These are phyloP conservation scores for Larimichthys polyactis DNA, from an alignment of 2,113 vertebrate species.

Conservation along the genomic window DNA sequence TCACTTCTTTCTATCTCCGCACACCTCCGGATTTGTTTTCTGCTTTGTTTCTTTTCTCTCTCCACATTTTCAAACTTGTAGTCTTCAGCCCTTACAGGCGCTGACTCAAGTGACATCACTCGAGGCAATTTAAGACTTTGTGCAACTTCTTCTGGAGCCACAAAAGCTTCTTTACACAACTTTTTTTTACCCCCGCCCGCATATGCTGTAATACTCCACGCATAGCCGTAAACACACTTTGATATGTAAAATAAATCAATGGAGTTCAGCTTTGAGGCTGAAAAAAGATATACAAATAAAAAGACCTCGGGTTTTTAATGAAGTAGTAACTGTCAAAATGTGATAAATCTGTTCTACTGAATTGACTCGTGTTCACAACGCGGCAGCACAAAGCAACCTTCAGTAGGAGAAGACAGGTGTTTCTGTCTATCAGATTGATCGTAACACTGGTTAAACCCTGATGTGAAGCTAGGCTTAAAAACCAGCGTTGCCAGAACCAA, in stretches of 20 bases:
- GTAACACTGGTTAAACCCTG: background rate
- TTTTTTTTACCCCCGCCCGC: background rate
- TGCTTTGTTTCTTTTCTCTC: no score
- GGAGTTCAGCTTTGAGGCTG: background rate
- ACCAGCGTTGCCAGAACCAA: background rate
- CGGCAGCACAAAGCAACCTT: background rate
- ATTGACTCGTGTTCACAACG: background rate
- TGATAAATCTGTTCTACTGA: background rate
- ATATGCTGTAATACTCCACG: background rate
- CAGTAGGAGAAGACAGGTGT: background rate
- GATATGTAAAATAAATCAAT: background rate
- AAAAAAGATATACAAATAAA: background rate
- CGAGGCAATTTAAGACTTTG: background rate
- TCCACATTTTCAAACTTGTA: background rate
- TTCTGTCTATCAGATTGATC: background rate
- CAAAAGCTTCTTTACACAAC: background rate
- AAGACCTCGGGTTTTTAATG: background rate
- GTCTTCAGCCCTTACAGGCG: background rate
- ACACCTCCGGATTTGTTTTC: background rate
- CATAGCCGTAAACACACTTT: background rate
- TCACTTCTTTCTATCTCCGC: background rate
- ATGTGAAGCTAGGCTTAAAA: background rate
- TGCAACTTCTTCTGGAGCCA: background rate
- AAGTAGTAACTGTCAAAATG: background rate
- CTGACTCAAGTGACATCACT: conserved; percentile 5